Evolutionary conservation across 2,113 vertebrate species (phyloP), one percentile per base, ranked within the genome.

Genomic region (Ailurus styani): DNA sequence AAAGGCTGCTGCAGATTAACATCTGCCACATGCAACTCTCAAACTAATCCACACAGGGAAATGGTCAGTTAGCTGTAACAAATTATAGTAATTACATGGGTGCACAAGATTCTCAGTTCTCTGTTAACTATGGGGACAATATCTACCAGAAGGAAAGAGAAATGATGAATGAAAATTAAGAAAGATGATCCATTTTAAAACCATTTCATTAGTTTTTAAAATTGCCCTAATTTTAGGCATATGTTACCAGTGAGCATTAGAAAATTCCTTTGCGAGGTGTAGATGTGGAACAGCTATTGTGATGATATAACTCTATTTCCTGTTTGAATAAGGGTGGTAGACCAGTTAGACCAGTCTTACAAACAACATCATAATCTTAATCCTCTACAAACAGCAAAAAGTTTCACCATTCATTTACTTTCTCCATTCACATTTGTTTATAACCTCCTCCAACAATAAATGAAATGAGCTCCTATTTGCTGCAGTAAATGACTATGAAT

Each of bases 1-100:
- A 73, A 98, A 95, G 27, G 27, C 73, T 75, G 92, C 47, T 75
- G 11, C 12, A 83, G 77, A 90, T 91, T 95, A 95, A 95, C 21
- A 31, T 72, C 14, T 20, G 75, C 90, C 94, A 96, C 42, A 29
- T 87, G 37, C 62, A 70, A 34, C 25, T 45, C n/a, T 42, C 90
- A 91, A 40, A 62, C 42, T 68, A 87, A 91, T 82, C 79, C 79
- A 55, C 31, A 81, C 4, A 66, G 55, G n/a, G 34, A 97, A 95
- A 77, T 57, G 50, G 87, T 90, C 78, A 84, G 93, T 75, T 84
- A 47, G 21, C 50, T 79, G 18, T 79, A 92, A 87, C 62, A 84
- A 97, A 97, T 84, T 55, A 70, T 6, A 66, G 27, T 55, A 50
- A 97, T 87, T 95, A 57, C 64, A 70, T 29, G 42, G 31, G 42